Base-by-base conservation (phyloP, 2,888 invertebrate species). In the Caradrina clavipalpis region DNA sequence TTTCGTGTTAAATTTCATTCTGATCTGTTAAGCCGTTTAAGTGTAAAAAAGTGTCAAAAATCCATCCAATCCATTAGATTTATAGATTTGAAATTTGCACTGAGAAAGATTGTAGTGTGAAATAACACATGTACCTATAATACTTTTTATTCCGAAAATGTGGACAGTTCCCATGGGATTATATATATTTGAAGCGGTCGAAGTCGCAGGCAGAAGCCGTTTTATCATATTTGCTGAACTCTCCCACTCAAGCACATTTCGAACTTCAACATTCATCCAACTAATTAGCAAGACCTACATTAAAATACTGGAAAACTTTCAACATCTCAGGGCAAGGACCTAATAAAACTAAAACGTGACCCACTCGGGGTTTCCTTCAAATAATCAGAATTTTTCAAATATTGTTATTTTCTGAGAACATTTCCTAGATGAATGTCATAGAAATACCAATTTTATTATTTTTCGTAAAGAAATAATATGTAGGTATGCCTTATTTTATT, bases 331-430 rank as follows among this genome's bases (percentile, higher is more conserved):
- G 76, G 70, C 76, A 74, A 80, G 73, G 77, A 88, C 87, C 87
- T 88, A 90, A 90, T 91, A 89, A 91, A 91, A 91, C 82, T 87
- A 81, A 83, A 67, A 90, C 89, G 90, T 91, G 90, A 88, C 87
- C 81, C 73, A 78, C 80, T 81, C 62, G 7, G 49, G 10, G 10
- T 8, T 61, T 47, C 73, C 69, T 51, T 51, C 58, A 68, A 59
- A 75, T 83, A 82, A 88, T 87, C 86, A 86, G 84, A 81, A 90
- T 87, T 86, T 81, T 72, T 65, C 51, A 69, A 83, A 82, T n/a
- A n/a, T 74, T 84, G 85, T 82, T 80, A 80, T 81, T 73, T 65
- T 70, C 54, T 13, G 17, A 4, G 15, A 50, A 53, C 49, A 49
- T 68, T 68, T 72, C 22, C 22, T 58, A 58, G 42, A 65, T 57